Conservation (phyloP, 1,140 invertebrate genomes). For the Zaprionus gabonicus region DNA sequence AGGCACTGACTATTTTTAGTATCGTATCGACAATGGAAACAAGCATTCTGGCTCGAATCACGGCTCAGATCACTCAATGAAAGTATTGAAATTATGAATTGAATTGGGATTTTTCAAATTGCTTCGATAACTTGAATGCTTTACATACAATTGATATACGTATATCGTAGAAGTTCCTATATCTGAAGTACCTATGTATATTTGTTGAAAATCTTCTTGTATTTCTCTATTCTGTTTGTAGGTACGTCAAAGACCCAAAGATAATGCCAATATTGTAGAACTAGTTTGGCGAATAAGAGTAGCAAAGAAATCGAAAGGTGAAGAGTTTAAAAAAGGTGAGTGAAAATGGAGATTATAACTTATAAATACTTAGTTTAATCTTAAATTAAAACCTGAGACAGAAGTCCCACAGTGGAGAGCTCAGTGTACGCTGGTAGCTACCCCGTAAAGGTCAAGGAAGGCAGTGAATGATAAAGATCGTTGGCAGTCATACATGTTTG, state of each 20-base stretch:
- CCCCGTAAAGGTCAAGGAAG: background rate
- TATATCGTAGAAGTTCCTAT: too few species aligned
- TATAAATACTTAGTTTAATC: too few species aligned
- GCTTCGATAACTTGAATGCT: background rate
- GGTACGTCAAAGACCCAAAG: too few species aligned
- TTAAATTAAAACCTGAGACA: background rate
- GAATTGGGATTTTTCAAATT: background rate
- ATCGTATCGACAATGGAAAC: background rate
- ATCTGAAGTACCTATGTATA: too few species aligned
- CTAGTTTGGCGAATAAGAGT: too few species aligned
- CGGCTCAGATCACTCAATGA: background rate
- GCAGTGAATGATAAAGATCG: constrained; percentile 6
- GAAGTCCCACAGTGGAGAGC: too few species aligned
- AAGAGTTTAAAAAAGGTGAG: background rate
- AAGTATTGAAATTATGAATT: background rate
- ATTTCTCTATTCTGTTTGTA: too few species aligned
- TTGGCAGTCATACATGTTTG: constrained; percentile 1
- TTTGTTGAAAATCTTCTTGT: too few species aligned
- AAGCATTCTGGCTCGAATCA: too few species aligned
- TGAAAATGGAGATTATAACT: background rate
- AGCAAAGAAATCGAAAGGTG: too few species aligned
- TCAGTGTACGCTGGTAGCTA: background rate
- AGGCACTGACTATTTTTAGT: background rate
- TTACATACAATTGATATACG: background rate
- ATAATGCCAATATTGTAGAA: too few species aligned